Conservation (phyloP, 2,888 invertebrate species). For the Thysanoteuthis rhombus region DNA sequence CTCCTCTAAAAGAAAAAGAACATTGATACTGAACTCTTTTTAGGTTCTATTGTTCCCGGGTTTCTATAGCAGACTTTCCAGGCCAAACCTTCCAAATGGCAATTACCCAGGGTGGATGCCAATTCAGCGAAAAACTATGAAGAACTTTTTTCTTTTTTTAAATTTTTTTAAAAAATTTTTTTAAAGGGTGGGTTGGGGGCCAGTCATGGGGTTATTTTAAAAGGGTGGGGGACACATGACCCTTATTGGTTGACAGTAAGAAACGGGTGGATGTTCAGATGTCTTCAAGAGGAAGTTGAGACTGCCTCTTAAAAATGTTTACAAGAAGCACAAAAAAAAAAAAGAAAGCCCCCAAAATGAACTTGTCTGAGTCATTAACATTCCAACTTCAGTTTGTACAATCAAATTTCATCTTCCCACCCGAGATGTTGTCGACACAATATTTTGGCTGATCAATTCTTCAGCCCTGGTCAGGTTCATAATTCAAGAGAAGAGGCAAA, state of each 20-base stretch:
- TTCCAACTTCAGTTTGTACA: no score
- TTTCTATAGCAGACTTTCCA: background rate
- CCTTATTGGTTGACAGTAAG: background rate
- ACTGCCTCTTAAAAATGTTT: background rate
- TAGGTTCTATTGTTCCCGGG: background rate
- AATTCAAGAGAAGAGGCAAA: no score
- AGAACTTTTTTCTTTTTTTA: background rate
- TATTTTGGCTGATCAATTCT: no score
- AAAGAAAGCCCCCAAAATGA: no score
- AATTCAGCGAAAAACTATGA: background rate
- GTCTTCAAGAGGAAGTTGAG: background rate
- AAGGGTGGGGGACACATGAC: background rate
- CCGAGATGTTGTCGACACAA: no score
- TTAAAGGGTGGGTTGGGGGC: background rate
- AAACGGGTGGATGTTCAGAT: background rate
- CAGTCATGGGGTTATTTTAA: background rate
- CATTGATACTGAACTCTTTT: background rate
- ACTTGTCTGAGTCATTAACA: no score
- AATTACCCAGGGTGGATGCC: background rate
- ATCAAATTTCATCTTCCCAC: no score
- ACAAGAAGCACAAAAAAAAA: background rate
- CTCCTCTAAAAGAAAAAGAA: background rate
- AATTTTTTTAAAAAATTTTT: background rate
- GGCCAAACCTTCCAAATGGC: background rate
- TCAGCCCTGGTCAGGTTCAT: no score